Evolutionary conservation across 2,797 vertebrate species (phyloP).

Genomic region (Gallirallus australis): DNA sequence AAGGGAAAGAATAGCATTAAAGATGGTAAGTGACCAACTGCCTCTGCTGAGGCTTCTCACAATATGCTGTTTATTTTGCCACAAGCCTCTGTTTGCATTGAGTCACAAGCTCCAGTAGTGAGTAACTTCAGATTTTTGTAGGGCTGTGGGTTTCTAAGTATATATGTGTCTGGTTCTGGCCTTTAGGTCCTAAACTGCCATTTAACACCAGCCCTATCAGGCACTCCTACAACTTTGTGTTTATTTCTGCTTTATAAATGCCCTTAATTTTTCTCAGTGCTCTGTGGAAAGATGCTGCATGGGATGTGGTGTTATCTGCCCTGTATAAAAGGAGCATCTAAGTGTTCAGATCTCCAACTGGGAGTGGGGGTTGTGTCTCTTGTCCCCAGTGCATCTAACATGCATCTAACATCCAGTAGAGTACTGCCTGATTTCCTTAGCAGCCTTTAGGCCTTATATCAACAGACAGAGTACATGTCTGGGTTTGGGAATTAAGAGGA

Average conservation of each 20-base stretch:
- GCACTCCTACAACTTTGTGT: neutral
- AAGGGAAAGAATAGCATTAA: slow-evolving; percentile 75
- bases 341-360: neutral
- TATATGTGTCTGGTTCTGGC: neutral
- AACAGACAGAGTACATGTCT: neutral
- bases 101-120: neutral
- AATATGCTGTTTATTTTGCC: neutral
- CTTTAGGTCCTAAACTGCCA: neutral
- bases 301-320: neutral
- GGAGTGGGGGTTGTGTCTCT: neutral
- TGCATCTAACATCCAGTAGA: neutral
- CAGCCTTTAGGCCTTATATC: neutral
- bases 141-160: neutral
- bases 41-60: neutral
- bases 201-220: neutral
- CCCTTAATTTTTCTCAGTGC: neutral
- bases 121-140: slow-evolving; percentile 10
- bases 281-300: neutral
- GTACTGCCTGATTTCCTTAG: neutral
- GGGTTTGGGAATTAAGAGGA: neutral
- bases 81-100: neutral
- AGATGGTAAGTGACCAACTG: slow-evolving; percentile 78
- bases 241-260: neutral
- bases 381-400: neutral
- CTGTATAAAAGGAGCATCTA: neutral